Conservation (phyloP, 1,140 invertebrate species). For the Andricus grossulariae region DNA sequence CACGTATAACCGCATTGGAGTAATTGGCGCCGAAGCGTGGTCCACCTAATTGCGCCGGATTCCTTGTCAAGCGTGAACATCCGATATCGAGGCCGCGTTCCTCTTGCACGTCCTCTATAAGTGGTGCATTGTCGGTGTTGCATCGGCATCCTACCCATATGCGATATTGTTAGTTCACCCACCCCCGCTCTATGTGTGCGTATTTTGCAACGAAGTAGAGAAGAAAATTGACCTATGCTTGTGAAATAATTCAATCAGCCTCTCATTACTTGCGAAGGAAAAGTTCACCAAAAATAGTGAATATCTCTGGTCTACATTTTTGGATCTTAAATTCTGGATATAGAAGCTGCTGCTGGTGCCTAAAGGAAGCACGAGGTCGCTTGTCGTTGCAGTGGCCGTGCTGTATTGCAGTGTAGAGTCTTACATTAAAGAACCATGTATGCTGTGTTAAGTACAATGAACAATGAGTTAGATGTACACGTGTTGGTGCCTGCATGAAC, state of each 20-base stretch:
- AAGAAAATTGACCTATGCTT: too few relatives aligned
- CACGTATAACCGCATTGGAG: constrained; percentile 52
- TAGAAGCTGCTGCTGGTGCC: neutral
- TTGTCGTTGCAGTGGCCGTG: neutral
- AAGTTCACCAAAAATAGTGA: too few relatives aligned
- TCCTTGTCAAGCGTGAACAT: constrained; percentile 61
- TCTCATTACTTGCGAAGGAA: too few relatives aligned
- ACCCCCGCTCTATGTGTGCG: too few relatives aligned
- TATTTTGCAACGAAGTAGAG: too few relatives aligned
- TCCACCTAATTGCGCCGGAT: constrained; percentile 62
- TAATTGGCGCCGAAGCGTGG: constrained; percentile 57
- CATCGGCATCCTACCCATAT: too few relatives aligned
- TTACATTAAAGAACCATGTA: constrained; percentile 17
- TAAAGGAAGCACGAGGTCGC: neutral
- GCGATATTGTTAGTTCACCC: too few relatives aligned
- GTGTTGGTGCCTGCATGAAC: constrained; percentile 8
- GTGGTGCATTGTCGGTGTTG: neutral
- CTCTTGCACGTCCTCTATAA: constrained; percentile 14
- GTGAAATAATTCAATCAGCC: too few relatives aligned
- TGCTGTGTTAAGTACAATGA: constrained; percentile 28
- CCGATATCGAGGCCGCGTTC: constrained; percentile 53
- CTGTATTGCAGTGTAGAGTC: constrained; percentile 18
- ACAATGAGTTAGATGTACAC: constrained; percentile 24
- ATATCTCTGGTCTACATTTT: too few relatives aligned
- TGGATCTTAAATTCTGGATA: neutral